Base-by-base conservation (phyloP, 2,797 vertebrate genomes). In the Acrocephalus scirpaceus region DNA sequence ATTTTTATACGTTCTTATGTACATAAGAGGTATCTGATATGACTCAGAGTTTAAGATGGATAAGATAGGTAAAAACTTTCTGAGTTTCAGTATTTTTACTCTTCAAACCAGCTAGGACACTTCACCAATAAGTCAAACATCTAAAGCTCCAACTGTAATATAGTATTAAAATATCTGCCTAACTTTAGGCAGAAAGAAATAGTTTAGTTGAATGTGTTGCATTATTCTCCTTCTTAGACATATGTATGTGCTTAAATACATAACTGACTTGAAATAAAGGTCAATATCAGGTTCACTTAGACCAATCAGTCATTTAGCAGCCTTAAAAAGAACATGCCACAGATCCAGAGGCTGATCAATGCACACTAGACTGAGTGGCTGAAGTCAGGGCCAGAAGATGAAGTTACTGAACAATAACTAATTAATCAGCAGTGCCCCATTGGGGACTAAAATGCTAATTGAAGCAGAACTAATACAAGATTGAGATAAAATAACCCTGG, bases 401-500 rank as follows among this genome's bases (percentile, higher is more conserved):
- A 96, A 95, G 83, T 78, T 95, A 84, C 86, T 91, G 75, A 95
- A 93, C 69, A 95, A 93, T 96, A 90, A 95, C 86, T 95, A 89
- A 95, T 95, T 95, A 95, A 96, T 94, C 93, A 97, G 58, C 65
- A 93, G 56, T 81, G 26, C 27, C 51, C 83, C 74, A 76, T 0
- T 58, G 65, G 87, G 82, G 36, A 92, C 38, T 85, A 76, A 96
- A 96, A 96, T 90, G 87, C 29, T 97, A 95, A 96, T 72, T 94
- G 91, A 97, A 92, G 87, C 80, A 95, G 93, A 97, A 86, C 53
- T 83, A 86, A 94, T 85, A 90, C 83, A 96, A 92, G 83, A 71
- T 89, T 93, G 80, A 87, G 72, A 91, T 88, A 93, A 97, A 96
- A 96, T 86, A 95, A 88, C 72, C 56, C 82, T 89, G 66, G 65